Percentiles rank a stretch among this genome's conserved stretches.
phyloP scores from a whole-genome alignment of 1,140 invertebrate genomes.

The Lutraria rhynchaena region DNA sequence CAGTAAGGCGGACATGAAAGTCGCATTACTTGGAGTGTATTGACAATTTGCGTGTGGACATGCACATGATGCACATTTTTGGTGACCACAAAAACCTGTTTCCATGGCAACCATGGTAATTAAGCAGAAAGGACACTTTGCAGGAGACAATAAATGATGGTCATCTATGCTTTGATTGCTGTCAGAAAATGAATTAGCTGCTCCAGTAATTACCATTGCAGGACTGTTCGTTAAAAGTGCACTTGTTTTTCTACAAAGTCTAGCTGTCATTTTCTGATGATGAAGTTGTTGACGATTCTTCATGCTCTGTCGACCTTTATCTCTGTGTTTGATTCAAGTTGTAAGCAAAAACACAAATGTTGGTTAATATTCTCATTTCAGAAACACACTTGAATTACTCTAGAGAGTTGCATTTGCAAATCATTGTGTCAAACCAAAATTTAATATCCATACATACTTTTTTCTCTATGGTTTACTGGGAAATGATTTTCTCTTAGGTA shows the following conservation, averaged over 20 bases:
- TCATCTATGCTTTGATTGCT: constrained; percentile 19
- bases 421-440: too few relatives aligned
- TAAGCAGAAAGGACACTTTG: constrained; percentile 4
- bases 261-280: constrained; percentile 10
- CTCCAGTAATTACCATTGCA: constrained; percentile 27
- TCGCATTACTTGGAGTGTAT: background rate
- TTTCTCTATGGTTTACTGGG: too few relatives aligned
- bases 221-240: constrained; percentile 7
- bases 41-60: constrained; percentile 44
- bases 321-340: background rate
- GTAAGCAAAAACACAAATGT: constrained; percentile 16
- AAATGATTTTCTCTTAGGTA: too few relatives aligned
- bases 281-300: background rate
- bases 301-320: constrained; percentile 11
- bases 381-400: too few relatives aligned
- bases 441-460: too few relatives aligned
- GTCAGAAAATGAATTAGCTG: constrained; percentile 21
- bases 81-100: constrained; percentile 11
- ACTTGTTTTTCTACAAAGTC: background rate
- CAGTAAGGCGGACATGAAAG: too few relatives aligned
- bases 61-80: constrained; percentile 29
- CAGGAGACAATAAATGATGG: constrained; percentile 31
- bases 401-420: too few relatives aligned
- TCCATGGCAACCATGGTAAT: constrained; percentile 20
- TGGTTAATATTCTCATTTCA: constrained; percentile 5